Percentiles rank a stretch among this genome's conserved stretches.
Conservation (phyloP, 1,140 invertebrate genomes). For the Heliothis subflexa region DNA sequence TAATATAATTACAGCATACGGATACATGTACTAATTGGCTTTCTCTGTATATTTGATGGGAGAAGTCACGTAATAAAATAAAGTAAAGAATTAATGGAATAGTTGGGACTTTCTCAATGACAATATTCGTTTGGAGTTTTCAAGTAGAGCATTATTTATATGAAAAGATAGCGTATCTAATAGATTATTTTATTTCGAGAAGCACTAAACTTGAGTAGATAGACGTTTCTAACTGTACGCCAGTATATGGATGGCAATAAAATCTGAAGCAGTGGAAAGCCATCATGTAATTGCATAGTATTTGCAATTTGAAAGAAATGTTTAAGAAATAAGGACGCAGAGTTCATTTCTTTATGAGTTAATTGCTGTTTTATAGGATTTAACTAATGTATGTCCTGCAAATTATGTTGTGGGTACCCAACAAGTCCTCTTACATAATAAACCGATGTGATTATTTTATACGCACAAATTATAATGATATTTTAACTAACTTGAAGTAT, state of each 20-base stretch:
- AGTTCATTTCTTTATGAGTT: background rate
- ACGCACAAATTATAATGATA: too few species aligned
- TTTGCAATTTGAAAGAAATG: background rate
- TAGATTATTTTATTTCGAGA: slow-evolving; percentile 4
- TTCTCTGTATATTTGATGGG: background rate
- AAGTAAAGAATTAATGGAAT: background rate
- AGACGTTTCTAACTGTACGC: background rate
- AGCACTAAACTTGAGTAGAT: slow-evolving; percentile 20
- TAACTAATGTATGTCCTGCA: background rate
- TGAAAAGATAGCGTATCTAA: background rate
- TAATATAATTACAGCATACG: background rate
- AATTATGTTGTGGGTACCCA: too few species aligned
- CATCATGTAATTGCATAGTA: slow-evolving; percentile 22
- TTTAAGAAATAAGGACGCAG: background rate
- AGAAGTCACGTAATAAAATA: background rate
- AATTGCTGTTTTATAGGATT: background rate
- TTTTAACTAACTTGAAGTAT: too few species aligned
- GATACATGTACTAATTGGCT: background rate
- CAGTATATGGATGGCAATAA: background rate
- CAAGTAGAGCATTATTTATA: background rate
- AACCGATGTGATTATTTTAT: too few species aligned
- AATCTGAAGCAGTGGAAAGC: slow-evolving; percentile 16
- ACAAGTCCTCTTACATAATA: too few species aligned
- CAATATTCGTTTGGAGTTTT: background rate
- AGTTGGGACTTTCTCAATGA: background rate